A percentile compares a stretch with the other conserved stretches of the same genome.
phyloP scores from a whole-genome alignment of 1,140 invertebrate species.

The Euura saliciscinereae region DNA sequence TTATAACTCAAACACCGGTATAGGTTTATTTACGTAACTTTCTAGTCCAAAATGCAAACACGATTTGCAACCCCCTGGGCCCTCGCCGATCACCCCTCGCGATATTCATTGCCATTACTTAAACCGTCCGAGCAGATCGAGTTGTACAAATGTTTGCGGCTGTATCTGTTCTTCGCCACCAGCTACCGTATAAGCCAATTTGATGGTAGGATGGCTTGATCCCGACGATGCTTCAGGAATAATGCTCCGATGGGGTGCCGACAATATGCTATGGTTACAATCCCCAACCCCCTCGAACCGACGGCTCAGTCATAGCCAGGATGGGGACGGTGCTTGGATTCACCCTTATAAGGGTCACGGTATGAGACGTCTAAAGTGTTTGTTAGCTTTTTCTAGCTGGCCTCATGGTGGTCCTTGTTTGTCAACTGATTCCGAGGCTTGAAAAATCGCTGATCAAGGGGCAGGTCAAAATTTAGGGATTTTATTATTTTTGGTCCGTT shows the following conservation, averaged over 20 bases:
- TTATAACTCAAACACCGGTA: too few species aligned
- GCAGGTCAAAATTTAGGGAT: too few species aligned
- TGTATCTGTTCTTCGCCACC: constrained; percentile 18
- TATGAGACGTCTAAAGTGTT: neutral
- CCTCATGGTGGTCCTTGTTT: too few species aligned
- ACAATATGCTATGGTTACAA: neutral
- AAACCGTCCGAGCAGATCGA: neutral
- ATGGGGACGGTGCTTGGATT: too few species aligned
- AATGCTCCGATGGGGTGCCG: neutral
- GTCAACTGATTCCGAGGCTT: too few species aligned
- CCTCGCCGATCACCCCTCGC: neutral
- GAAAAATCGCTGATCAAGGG: too few species aligned
- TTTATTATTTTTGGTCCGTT: too few species aligned
- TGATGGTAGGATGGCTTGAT: constrained; percentile 30
- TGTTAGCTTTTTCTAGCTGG: neutral
- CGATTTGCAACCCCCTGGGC: neutral
- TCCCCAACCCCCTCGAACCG: neutral
- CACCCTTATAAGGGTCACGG: too few species aligned
- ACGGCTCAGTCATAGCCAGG: too few species aligned
- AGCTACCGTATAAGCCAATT: constrained; percentile 36
- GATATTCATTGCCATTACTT: neutral
- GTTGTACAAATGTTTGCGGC: constrained; percentile 14
- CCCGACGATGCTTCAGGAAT: neutral
- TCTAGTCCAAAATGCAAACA: constrained; percentile 11
- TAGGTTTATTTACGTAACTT: neutral